These are phyloP conservation scores for Diaprepes abbreviatus DNA, from an alignment of 2,888 invertebrate species.

Conservation along the genomic window DNA sequence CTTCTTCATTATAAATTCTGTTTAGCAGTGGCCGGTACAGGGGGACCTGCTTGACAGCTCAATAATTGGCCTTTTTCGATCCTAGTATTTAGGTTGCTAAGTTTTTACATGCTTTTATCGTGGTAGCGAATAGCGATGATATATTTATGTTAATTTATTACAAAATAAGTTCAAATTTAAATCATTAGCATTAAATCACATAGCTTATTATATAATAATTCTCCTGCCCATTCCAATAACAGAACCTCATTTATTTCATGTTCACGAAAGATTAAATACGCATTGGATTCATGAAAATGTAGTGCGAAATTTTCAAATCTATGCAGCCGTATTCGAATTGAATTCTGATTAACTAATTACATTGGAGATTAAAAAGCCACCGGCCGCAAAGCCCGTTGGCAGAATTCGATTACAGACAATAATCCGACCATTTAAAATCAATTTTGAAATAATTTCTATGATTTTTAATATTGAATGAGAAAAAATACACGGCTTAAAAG, in stretches of 20 bases:
- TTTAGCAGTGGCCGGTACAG: no score
- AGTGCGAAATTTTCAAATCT: constrained; percentile 36
- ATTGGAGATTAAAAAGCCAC: constrained; percentile 61
- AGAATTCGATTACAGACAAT: constrained; percentile 62
- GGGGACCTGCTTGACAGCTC: no score
- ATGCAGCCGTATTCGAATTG: constrained; percentile 49
- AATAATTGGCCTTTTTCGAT: no score
- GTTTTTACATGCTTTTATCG: no score
- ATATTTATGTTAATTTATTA: no score
- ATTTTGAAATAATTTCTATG: constrained; percentile 56
- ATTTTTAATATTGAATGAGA: constrained; percentile 43
- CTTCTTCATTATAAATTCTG: no score
- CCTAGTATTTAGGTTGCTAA: no score
- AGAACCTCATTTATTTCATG: constrained; percentile 9
- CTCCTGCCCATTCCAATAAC: not conserved
- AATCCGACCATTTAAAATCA: constrained; percentile 65
- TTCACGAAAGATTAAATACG: constrained; percentile 30
- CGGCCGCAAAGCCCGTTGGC: constrained; percentile 60
- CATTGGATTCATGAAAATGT: constrained; percentile 32
- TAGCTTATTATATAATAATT: not conserved
- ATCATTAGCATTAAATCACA: not conserved
- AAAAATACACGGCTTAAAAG: constrained; percentile 8
- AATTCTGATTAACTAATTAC: constrained; percentile 58
- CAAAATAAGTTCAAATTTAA: no score
- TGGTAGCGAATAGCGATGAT: no score